These are phyloP conservation scores for Lucinisca nassula DNA, from an alignment of 2,888 invertebrate genomes.

Conservation along the genomic window DNA sequence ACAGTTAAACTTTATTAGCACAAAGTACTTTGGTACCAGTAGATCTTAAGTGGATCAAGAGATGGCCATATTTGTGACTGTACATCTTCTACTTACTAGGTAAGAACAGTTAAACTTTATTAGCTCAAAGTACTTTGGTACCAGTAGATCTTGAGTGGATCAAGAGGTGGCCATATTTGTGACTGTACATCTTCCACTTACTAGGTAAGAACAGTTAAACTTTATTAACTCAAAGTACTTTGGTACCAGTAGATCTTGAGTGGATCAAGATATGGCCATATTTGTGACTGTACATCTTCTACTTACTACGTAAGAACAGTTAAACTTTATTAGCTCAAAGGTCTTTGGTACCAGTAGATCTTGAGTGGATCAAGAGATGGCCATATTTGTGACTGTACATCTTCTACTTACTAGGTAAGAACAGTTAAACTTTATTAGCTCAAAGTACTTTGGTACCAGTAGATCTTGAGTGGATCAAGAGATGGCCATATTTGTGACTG, in stretches of 20 bases:
- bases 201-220: too few relatives aligned
- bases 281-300: constrained; percentile 76
- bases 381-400: constrained; percentile 76
- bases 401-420: constrained; percentile 78
- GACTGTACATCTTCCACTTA: constrained; percentile 76
- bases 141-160: constrained; percentile 68
- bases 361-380: constrained; percentile 68
- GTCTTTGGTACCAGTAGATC: too few relatives aligned
- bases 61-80: constrained; percentile 75
- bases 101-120: too few relatives aligned
- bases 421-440: too few relatives aligned
- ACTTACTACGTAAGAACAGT: constrained; percentile 78
- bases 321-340: too few relatives aligned
- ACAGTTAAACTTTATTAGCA: too few relatives aligned
- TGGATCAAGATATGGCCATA: constrained; percentile 70
- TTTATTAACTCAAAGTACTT: too few relatives aligned
- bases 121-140: too few relatives aligned
- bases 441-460: too few relatives aligned
- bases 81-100: constrained; percentile 78
- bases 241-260: too few relatives aligned
- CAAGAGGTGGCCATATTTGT: constrained; percentile 72
- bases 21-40: too few relatives aligned
- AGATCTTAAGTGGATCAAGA: constrained; percentile 67
- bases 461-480: constrained; percentile 67
- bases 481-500: constrained; percentile 75